Evolutionary conservation across 1,140 invertebrate genomes (phyloP).

Genomic region (Pogonognathellus flavescens): DNA sequence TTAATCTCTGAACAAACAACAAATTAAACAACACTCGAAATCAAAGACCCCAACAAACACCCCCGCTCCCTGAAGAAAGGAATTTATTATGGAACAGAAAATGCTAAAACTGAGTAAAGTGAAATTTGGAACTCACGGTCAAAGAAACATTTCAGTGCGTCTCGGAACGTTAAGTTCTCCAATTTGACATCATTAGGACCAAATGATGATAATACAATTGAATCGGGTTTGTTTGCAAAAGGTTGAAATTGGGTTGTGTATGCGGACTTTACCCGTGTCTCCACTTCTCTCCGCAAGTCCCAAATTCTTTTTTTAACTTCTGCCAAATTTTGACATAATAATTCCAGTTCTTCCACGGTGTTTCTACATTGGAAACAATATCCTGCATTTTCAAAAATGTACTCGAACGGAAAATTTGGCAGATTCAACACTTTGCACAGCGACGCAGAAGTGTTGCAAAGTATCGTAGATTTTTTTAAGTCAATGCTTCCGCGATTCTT

Average conservation of each 20-base stretch:
- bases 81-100: neutral
- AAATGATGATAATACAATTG: neutral
- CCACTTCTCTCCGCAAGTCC: neutral
- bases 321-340: neutral
- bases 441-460: neutral
- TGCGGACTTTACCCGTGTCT: neutral
- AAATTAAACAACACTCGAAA: no score
- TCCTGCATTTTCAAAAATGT: conserved; percentile 16
- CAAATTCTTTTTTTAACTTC: neutral
- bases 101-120: neutral
- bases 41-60: no score
- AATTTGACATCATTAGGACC: neutral
- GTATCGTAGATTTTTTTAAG: conserved; percentile 4
- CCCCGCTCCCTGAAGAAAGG: no score
- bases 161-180: neutral
- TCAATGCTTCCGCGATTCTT: neutral
- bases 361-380: neutral
- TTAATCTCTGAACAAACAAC: no score
- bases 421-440: neutral
- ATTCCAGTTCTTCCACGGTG: conserved; percentile 9
- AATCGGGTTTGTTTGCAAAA: neutral
- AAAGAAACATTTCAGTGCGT: neutral
- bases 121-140: neutral
- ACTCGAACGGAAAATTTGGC: neutral
- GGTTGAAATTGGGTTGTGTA: neutral